Evolutionary conservation across 2,797 vertebrate genomes (phyloP), one percentile per base, ranked within the genome.

Genomic region (Poecilia gillii): DNA sequence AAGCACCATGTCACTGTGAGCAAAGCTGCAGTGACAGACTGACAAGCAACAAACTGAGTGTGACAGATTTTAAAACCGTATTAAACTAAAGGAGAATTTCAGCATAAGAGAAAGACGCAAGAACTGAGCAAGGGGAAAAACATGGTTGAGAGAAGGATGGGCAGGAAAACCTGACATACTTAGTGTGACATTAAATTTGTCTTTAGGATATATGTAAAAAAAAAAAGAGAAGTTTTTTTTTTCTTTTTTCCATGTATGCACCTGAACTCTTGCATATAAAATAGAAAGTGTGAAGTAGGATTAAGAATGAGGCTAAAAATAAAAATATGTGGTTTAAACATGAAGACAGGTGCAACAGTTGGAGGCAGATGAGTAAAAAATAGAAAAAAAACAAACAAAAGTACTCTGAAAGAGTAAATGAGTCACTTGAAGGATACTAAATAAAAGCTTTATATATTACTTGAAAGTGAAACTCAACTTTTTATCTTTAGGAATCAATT

Each of bases 61-160:
- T 94, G 95, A 94, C 95, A 96, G 83, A 94, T 94, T 95, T 89
- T 78, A 84, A 95, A 95, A 95, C 94, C 88, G 86, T 92, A 95
- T 96, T 95, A 95, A 94, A 93, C 85, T 92, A 92, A 94, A 93
- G 89, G 89, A 92, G 86, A 94, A 91, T 90, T 78, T 85, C 83
- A 81, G 82, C 81, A 73, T 83, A 79, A 84, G 85, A 88, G 83
- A 88, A 88, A 93, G 84, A 87, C 85, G 91, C 75, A 88, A 77
- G 90, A 68, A 70, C 80, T 81, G 57, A 81, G 74, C 43, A 62
- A 76, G 81, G 51, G 85, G 82, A 80, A 85, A 71, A 82, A 91
- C 81, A 91, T 23, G 87, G 76, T 51, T 76, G 75, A 80, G 89
- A 87, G 70, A 81, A 49, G 85, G 70, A 79, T 62, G 87, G 87